Conservation (phyloP, 2,113 vertebrate species). For the Girardinichthys multiradiatus region DNA sequence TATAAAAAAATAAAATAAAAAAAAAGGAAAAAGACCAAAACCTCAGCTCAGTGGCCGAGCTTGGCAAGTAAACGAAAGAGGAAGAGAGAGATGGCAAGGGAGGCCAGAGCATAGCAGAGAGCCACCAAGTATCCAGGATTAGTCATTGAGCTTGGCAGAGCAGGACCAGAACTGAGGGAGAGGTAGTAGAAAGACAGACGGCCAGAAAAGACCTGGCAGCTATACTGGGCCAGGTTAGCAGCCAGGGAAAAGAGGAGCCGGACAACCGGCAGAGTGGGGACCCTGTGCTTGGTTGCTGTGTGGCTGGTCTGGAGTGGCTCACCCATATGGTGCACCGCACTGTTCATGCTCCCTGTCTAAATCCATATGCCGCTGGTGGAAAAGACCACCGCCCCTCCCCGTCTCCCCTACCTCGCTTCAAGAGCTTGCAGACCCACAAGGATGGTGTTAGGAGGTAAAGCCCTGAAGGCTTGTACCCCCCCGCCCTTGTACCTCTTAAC, state of each 20-base stretch:
- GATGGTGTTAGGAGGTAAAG: slow-evolving; percentile 94
- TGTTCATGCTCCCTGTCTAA: slow-evolving; percentile 94
- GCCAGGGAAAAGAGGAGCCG: slow-evolving; percentile 41
- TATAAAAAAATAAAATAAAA: slow-evolving; percentile 40
- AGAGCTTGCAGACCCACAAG: slow-evolving; percentile 81
- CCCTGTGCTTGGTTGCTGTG: slow-evolving; percentile 65
- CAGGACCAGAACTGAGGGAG: slow-evolving; percentile 45
- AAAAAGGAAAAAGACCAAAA: slow-evolving; percentile 42
- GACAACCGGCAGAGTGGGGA: slow-evolving; percentile 45
- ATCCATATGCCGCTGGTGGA: slow-evolving; percentile 97
- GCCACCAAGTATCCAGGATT: slow-evolving; percentile 56
- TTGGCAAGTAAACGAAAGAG: slow-evolving; percentile 57
- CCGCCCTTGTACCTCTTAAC: slow-evolving; percentile 81
- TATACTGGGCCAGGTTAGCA: slow-evolving; percentile 49
- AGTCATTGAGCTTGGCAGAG: slow-evolving; percentile 55
- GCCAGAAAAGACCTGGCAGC: slow-evolving; percentile 41
- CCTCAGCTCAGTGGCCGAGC: slow-evolving; percentile 47
- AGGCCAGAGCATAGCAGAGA: slow-evolving; percentile 46
- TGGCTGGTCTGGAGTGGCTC: slow-evolving; percentile 89
- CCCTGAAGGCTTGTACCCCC: slow-evolving; percentile 86
- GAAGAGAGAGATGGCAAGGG: slow-evolving; percentile 23
- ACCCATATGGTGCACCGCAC: slow-evolving; percentile 93
- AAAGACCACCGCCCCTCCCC: slow-evolving; percentile 85
- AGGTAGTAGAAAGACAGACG: slow-evolving; percentile 56
- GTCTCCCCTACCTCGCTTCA: slow-evolving; percentile 82